Evolutionary conservation across 1,140 invertebrate species (phyloP).

Genomic region (Psix sp.): DNA sequence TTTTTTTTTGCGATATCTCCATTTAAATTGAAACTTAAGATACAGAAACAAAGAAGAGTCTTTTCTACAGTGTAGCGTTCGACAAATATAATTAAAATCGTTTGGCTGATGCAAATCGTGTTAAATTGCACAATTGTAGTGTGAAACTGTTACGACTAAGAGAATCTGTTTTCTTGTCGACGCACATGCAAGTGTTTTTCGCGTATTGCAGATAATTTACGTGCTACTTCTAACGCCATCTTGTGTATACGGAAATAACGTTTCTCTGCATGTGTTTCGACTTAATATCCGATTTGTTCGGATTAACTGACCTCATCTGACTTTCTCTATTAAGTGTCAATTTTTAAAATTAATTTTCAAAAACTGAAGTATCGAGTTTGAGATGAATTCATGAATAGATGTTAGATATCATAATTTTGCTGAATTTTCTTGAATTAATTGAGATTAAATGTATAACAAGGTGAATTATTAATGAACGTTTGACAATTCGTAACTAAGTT

Average conservation of each 20-base stretch:
- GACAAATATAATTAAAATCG: slow-evolving; percentile 25
- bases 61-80: slow-evolving; percentile 16
- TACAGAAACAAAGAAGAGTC: slow-evolving; percentile 3
- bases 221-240: background rate
- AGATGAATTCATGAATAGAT: background rate
- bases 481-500: slow-evolving; percentile 26
- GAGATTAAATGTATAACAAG: slow-evolving; percentile 7
- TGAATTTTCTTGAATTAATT: slow-evolving; percentile 15
- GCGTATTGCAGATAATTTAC: slow-evolving; percentile 7
- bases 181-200: slow-evolving; percentile 1
- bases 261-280: slow-evolving; percentile 2
- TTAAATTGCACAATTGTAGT: slow-evolving; percentile 13
- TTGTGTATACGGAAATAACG: slow-evolving; percentile 10
- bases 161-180: slow-evolving; percentile 10
- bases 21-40: slow-evolving; percentile 11
- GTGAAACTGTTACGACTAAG: slow-evolving; percentile 26
- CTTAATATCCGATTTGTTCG: slow-evolving; percentile 4
- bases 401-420: slow-evolving; percentile 7
- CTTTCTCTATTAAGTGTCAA: background rate
- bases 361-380: background rate
- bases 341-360: background rate
- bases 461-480: slow-evolving; percentile 12
- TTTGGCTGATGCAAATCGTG: slow-evolving; percentile 12
- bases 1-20: slow-evolving; percentile 1
- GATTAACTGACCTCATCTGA: slow-evolving; percentile 9